Percentiles rank a stretch among this genome's conserved stretches.
Evolutionary conservation across 1,140 invertebrate species (phyloP).

Genomic region (Drosophila nikananu): DNA sequence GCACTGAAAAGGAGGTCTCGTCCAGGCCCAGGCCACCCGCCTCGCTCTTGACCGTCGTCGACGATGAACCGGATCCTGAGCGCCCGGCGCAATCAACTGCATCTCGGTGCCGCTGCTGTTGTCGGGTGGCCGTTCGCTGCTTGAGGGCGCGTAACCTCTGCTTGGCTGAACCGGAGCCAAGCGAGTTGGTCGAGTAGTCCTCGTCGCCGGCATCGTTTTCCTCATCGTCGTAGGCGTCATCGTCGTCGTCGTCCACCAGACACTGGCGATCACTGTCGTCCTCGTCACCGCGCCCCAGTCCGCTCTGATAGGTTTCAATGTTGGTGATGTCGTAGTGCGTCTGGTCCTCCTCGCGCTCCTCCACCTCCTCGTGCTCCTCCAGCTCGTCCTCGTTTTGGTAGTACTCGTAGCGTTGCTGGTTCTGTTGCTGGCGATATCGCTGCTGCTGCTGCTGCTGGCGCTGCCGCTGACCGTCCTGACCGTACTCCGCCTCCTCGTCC

Average conservation of each 20-base stretch:
- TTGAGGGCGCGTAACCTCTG: slow-evolving; percentile 75
- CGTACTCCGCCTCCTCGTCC: slow-evolving; percentile 64
- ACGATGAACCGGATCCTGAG: slow-evolving; percentile 69
- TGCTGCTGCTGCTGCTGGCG: slow-evolving; percentile 63
- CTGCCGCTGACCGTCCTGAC: slow-evolving; percentile 51
- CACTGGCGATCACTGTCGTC: slow-evolving; percentile 81
- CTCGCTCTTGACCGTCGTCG: slow-evolving; percentile 79
- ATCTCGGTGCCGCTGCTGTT: slow-evolving; percentile 64
- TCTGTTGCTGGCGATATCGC: slow-evolving; percentile 58
- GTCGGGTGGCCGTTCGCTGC: slow-evolving; percentile 62
- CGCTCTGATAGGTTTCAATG: slow-evolving; percentile 83
- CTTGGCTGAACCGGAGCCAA: slow-evolving; percentile 74
- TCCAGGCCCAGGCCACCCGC: slow-evolving; percentile 59
- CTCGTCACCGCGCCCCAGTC: slow-evolving; percentile 66
- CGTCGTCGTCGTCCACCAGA: slow-evolving; percentile 70
- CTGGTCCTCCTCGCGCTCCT: slow-evolving; percentile 81
- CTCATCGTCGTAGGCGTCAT: slow-evolving; percentile 71
- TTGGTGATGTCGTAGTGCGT: slow-evolving; percentile 83
- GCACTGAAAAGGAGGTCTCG: slow-evolving; percentile 84
- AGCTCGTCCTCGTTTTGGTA: slow-evolving; percentile 75
- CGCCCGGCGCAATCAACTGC: slow-evolving; percentile 68
- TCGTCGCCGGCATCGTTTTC: slow-evolving; percentile 81
- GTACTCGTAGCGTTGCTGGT: slow-evolving; percentile 76
- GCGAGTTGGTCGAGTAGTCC: slow-evolving; percentile 76
- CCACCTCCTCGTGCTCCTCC: slow-evolving; percentile 56